A percentile compares a stretch with the other conserved stretches of the same genome.
These are phyloP conservation scores for Percopsis transmontana DNA, from an alignment of 2,113 vertebrate genomes.

Conservation along the genomic window DNA sequence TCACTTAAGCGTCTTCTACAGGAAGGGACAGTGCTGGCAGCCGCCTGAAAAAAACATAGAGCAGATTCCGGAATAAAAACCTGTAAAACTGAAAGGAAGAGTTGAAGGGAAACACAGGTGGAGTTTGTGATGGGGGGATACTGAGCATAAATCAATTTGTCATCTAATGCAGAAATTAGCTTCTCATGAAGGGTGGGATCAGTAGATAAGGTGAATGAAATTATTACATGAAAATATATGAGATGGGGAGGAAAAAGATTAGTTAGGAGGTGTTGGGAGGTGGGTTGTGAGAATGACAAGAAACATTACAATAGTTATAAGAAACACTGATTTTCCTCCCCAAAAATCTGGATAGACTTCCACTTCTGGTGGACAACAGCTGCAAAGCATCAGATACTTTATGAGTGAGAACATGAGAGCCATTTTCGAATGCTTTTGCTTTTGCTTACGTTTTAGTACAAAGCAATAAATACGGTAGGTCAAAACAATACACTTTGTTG, in stretches of 20 bases:
- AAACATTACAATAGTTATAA: background rate
- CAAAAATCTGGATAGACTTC: conserved; percentile 12
- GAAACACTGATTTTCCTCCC: conserved; percentile 5
- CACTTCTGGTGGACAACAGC: conserved; percentile 37
- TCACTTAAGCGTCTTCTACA: conserved; percentile 5
- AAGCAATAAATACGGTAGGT: too few relatives aligned
- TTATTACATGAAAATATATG: background rate
- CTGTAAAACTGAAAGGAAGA: conserved; percentile 1
- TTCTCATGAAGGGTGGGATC: background rate
- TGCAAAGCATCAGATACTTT: conserved; percentile 30
- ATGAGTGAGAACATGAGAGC: conserved; percentile 6
- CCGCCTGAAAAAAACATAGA: conserved; percentile 9
- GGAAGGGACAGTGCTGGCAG: background rate
- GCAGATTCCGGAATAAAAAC: background rate
- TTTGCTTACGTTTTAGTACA: too few relatives aligned
- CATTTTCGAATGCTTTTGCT: too few relatives aligned
- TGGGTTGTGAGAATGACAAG: conserved; percentile 4
- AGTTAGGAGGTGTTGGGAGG: background rate
- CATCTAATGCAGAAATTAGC: background rate
- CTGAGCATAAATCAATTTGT: background rate
- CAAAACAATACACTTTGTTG: too few relatives aligned
- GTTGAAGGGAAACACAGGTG: background rate
- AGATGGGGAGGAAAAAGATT: background rate
- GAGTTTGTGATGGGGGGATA: conserved; percentile 3
- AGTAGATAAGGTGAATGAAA: background rate